Evolutionary conservation across 2,888 invertebrate species (phyloP), one percentile per base, ranked within the genome.

Genomic region (Coelinius sp.): DNA sequence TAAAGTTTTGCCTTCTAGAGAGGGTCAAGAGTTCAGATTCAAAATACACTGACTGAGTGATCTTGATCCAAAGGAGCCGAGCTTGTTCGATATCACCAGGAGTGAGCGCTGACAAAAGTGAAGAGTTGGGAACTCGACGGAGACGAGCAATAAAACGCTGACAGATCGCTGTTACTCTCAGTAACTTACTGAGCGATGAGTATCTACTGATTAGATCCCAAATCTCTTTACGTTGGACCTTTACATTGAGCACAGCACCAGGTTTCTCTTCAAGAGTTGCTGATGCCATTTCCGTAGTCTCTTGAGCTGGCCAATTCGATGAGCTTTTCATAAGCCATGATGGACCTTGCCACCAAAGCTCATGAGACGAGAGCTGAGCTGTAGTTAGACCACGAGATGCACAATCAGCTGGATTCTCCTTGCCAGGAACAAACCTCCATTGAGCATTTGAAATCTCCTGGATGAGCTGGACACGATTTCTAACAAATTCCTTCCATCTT

Each of bases 401-500:
- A 10, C 41, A 41, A n/a, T 41, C 38, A 7, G 38, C 38, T 7
- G 38, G 38, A 10, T 7, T 38, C 38, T n/a, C 41, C 41, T 41
- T 41, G 7, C 41, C 41, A 2, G n/a, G 41, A n/a, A 41, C n/a
- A 2, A 41, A n/a, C n/a, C n/a, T 41, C n/a, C 2, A 77, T 76
- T 6, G 75, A 8, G 35, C 77, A n/a, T 12, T n/a, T n/a, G n/a
- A n/a, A n/a, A n/a, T n/a, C n/a, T n/a, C n/a, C n/a, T n/a, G n/a
- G n/a, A 41, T 41, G 41, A 41, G 41, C n/a, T 12, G 4, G 1
- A n/a, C 41, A 2, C n/a, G n/a, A 12, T 41, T 79, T 2, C 76
- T 7, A 0, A 79, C 75, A 5, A 56, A 77, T 10, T 77, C 77
- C 35, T 77, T 77, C 77, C 77, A 77, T 0, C 73, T 62, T 35